Evolutionary conservation across 2,888 invertebrate genomes (phyloP).

Genomic region (Leptothorax acervorum): DNA sequence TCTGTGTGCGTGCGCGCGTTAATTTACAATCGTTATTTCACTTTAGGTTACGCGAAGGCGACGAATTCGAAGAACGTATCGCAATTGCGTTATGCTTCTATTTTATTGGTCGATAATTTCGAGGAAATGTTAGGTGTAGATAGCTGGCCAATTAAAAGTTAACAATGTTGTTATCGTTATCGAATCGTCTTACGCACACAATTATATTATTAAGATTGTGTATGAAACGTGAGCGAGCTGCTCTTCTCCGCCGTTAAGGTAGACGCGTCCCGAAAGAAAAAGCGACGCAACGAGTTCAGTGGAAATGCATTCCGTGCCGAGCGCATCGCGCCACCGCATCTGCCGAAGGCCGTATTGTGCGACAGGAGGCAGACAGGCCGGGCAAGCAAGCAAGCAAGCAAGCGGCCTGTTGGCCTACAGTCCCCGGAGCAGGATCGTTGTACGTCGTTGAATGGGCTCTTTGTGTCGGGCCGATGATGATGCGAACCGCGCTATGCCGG

Average conservation of each 20-base stretch:
- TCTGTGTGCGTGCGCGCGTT: too few relatives aligned
- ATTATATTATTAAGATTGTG: background rate
- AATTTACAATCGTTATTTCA: background rate
- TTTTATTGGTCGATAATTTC: background rate
- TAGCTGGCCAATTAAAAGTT: background rate
- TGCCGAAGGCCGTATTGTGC: conserved; percentile 35
- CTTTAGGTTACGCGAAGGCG: background rate
- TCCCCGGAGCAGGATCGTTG: conserved; percentile 68
- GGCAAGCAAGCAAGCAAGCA: background rate
- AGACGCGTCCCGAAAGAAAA: conserved; percentile 3
- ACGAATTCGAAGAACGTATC: background rate
- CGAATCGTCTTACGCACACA: background rate
- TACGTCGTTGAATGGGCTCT: conserved; percentile 74
- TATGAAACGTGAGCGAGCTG: background rate
- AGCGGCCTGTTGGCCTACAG: conserved; percentile 33
- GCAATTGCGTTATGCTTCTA: background rate
- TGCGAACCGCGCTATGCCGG: conserved; percentile 19
- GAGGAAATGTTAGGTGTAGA: background rate
- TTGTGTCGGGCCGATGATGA: conserved; percentile 71
- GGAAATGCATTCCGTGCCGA: conserved; percentile 30
- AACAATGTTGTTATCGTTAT: background rate
- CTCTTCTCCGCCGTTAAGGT: background rate
- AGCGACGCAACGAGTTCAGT: conserved; percentile 25
- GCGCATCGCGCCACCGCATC: conserved; percentile 24
- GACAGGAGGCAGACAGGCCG: conserved; percentile 26